These are phyloP conservation scores for Procambarus virginalis DNA, from an alignment of 1,140 invertebrate genomes.

Conservation along the genomic window DNA sequence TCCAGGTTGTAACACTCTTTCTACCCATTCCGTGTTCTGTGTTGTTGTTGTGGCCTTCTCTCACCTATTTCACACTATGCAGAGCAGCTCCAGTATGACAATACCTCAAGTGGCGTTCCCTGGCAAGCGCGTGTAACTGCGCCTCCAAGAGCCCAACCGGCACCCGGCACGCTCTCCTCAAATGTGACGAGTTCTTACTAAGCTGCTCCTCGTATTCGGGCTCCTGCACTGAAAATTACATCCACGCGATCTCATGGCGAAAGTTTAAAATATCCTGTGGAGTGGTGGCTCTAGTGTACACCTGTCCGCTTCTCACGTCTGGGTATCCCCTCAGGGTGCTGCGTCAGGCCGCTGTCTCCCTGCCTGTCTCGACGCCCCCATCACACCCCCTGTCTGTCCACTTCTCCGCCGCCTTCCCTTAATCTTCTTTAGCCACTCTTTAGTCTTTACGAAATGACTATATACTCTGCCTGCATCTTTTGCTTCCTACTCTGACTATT, in stretches of 20 bases:
- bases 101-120: no score
- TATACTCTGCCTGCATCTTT: background rate
- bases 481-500: background rate
- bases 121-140: no score
- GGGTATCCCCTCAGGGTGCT: no score
- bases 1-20: no score
- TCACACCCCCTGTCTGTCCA: conserved; percentile 22
- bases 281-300: conserved; percentile 50
- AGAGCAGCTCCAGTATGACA: no score
- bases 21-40: no score
- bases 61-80: no score
- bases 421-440: conserved; percentile 3
- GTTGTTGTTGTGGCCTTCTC: no score
- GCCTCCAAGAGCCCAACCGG: no score
- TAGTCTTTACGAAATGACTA: background rate
- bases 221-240: background rate
- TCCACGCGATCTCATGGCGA: background rate
- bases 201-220: background rate
- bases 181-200: background rate
- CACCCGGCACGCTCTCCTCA: no score
- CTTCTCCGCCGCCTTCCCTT: background rate
- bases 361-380: conserved; percentile 35
- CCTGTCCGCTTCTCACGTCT: conserved; percentile 52
- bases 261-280: conserved; percentile 58
- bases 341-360: conserved; percentile 44